Evolutionary conservation across 2,888 invertebrate genomes (phyloP).

Genomic region (Apamea epomidion): DNA sequence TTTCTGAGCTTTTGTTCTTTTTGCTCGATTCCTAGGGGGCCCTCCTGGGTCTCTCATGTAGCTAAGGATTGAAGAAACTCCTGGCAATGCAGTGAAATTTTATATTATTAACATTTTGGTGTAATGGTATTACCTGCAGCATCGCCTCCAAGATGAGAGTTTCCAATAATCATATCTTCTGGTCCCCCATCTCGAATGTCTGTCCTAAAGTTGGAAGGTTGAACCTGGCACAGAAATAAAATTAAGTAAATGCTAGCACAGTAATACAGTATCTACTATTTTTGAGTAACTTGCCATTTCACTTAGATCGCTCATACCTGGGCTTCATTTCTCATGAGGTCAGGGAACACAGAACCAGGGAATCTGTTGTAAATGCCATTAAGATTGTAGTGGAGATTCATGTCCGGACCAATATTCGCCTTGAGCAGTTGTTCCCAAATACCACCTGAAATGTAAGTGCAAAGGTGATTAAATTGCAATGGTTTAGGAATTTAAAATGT

Average conservation of each 20-base stretch:
- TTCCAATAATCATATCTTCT: constrained; percentile 81
- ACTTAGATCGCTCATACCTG: constrained; percentile 73
- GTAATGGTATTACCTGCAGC: constrained; percentile 69
- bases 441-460: constrained; percentile 77
- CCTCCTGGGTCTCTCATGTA: neutral
- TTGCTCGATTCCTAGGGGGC: no score
- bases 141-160: constrained; percentile 74
- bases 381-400: constrained; percentile 88
- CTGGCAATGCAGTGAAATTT: neutral
- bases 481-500: neutral
- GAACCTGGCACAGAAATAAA: constrained; percentile 74
- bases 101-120: neutral
- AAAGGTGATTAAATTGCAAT: neutral
- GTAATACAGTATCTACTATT: neutral
- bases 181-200: constrained; percentile 75
- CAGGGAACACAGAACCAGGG: constrained; percentile 80
- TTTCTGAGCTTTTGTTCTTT: no score
- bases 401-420: constrained; percentile 88
- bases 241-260: neutral
- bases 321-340: constrained; percentile 85
- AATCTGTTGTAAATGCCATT: constrained; percentile 87
- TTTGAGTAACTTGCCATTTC: neutral
- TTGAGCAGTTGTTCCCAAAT: constrained; percentile 89
- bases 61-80: neutral
- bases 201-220: constrained; percentile 84